A percentile compares a stretch with the other conserved stretches of the same genome.
Conservation (phyloP, 2,888 invertebrate genomes). For the Troides oblongomaculatus region DNA sequence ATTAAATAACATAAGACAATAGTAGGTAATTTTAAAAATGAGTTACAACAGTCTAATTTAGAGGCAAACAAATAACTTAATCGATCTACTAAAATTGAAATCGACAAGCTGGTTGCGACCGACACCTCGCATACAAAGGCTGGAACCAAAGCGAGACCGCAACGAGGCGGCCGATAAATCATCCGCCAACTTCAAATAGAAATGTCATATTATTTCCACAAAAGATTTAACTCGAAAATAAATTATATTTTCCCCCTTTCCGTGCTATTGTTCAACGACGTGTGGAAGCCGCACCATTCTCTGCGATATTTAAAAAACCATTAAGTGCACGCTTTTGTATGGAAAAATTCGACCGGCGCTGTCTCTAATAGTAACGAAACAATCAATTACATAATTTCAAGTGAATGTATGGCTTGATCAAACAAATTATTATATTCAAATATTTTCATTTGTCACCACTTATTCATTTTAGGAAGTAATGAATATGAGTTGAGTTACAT, state of each 20-base stretch:
- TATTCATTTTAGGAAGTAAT: no score
- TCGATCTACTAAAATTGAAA: constrained; percentile 50
- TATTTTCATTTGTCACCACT: neutral
- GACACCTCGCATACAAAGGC: constrained; percentile 56
- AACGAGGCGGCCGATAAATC: constrained; percentile 76
- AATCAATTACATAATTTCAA: constrained; percentile 21
- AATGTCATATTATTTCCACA: constrained; percentile 81
- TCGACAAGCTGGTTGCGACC: constrained; percentile 48
- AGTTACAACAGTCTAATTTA: neutral
- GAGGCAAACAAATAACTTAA: constrained; percentile 15
- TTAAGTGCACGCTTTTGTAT: constrained; percentile 74
- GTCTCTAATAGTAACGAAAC: constrained; percentile 33
- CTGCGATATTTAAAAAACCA: constrained; percentile 78
- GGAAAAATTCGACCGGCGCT: constrained; percentile 46
- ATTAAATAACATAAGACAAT: neutral
- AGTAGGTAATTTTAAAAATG: neutral
- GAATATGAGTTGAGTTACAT: no score
- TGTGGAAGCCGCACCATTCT: constrained; percentile 72
- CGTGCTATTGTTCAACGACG: constrained; percentile 72
- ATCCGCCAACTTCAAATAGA: constrained; percentile 78
- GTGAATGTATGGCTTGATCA: neutral
- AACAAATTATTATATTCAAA: neutral
- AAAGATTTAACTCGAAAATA: constrained; percentile 82
- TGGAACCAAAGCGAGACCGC: constrained; percentile 52
- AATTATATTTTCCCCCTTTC: constrained; percentile 77